Evolutionary conservation across 2,888 invertebrate species (phyloP), one percentile per base, ranked within the genome.

Genomic region (Tuta absoluta): DNA sequence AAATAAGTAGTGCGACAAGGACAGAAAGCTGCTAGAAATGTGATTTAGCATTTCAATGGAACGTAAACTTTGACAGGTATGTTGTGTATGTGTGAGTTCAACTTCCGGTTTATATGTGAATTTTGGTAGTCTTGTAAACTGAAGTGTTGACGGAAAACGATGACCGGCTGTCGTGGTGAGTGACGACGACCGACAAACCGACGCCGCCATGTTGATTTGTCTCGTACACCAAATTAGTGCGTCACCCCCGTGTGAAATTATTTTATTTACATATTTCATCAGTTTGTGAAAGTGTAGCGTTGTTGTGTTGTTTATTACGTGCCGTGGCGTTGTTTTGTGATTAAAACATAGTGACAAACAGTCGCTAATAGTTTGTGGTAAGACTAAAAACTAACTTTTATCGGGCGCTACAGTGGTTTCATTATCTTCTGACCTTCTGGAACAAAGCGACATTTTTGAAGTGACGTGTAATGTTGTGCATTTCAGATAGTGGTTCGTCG

Each of bases 401-500:
- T 74, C 77, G 77, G 79, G 80, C 77, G 76, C 77, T 81, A 75
- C 74, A 78, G 87, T 86, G 87, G 75, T 76, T 68, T 71, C 68
- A 68, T 64, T 72, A 72, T 71, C 72, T 80, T 82, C 79, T 84
- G 82, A 72, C 71, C 72, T 80, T 82, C 79, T 84, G 82, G 84
- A 85, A 85, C 84, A 82, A 83, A 80, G 79, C 89, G 89, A 91
- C 89, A 90, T 89, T 90, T n/a, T 90, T 91, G 87, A 84, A 90
- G 91, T 91, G 91, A 91, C 91, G 91, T 91, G 91, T 91, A 87
- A 89, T 91, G 89, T 90, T 91, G 91, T 91, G 91, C 89, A 89
- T 91, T 91, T 91, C 91, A 91, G 91, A 91, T 91, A 89, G 87
- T 90, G 85, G 85, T 89, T 84, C 90, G 82, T 80, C 88, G 79